These are phyloP conservation scores for Myathropa florea DNA, from an alignment of 2,888 invertebrate species.

Conservation along the genomic window DNA sequence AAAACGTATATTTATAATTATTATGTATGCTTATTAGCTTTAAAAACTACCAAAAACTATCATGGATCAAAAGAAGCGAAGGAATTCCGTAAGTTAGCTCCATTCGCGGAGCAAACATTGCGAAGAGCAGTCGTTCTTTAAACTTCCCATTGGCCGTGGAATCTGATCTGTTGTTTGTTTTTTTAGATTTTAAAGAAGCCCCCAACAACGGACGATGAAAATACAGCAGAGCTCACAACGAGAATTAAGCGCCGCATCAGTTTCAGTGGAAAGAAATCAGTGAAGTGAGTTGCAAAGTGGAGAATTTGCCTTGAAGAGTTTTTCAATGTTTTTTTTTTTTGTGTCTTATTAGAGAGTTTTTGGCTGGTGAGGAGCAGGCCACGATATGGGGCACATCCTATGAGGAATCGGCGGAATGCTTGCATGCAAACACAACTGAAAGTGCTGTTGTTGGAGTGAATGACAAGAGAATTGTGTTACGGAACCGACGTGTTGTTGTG, in stretches of 20 bases:
- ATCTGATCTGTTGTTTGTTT: background rate
- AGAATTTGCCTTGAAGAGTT: background rate
- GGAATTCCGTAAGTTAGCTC: slow-evolving; percentile 59
- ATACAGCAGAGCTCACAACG: slow-evolving; percentile 44
- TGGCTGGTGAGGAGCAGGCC: slow-evolving; percentile 61
- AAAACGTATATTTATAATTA: slow-evolving; percentile 5
- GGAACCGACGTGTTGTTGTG: slow-evolving; percentile 40
- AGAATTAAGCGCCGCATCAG: slow-evolving; percentile 68
- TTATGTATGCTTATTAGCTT: background rate
- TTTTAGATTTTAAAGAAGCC: slow-evolving; percentile 71
- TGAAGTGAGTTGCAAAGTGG: slow-evolving; percentile 63
- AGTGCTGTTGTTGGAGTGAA: slow-evolving; percentile 42
- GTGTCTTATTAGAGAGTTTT: slow-evolving; percentile 65
- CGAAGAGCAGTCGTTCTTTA: background rate
- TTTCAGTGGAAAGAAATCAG: slow-evolving; percentile 72
- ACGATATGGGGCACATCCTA: slow-evolving; percentile 73
- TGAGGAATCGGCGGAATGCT: slow-evolving; percentile 65
- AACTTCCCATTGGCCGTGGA: background rate
- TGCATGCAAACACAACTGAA: slow-evolving; percentile 29
- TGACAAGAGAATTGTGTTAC: slow-evolving; percentile 45
- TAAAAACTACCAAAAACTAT: background rate
- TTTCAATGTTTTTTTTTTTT: background rate
- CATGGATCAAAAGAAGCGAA: slow-evolving; percentile 52
- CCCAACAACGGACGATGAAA: slow-evolving; percentile 28
- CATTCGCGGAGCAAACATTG: background rate